Base-by-base conservation (phyloP, 2,797 vertebrate species). In the Melanogrammus aeglefinus region DNA sequence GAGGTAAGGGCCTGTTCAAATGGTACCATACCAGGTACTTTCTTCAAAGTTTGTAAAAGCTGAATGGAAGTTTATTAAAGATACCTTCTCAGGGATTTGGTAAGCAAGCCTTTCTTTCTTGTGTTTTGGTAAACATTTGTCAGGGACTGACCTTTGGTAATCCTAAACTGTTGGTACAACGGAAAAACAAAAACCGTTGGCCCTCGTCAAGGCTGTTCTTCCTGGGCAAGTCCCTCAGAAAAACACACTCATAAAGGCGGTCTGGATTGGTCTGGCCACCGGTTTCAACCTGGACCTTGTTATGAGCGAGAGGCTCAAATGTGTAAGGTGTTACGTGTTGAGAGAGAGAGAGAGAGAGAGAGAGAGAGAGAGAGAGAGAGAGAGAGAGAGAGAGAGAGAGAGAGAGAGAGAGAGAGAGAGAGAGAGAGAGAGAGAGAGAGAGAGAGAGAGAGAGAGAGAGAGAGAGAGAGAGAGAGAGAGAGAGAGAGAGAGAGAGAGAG, bases 1-100 rank as follows among this genome's bases (percentile, higher is more conserved):
- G 97, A 99, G 96, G 97, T 98, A 92, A 4, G 76, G 57, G 73
- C 75, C 71, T 14, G 66, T 24, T 57, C 14, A 12, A 66, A 78
- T 44, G 31, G 31, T 44, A 44, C 71, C 38, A 39, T 27, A n/a
- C n/a, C 57, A 66, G 8, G 8, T 66, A 66, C 57, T 66, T 27
- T 66, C 57, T 66, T 66, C 24, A 24, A 66, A 66, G 57, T 66
- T 66, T n/a, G 1, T 5, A 57, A 57, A 57, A 21, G 51, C 21
- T 7, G 31, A 33, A 3, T 21, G n/a, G n/a, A n/a, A n/a, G 4
- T 18, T 9, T 12, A 8, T 27, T 66, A 10, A 66, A 66, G 57
- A 66, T 24, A 66, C 57, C 57, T 27, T 66, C n/a, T 27, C n/a
- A 14, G 7, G 57, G 57, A 66, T 66, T 24, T 10, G n/a, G 21